A percentile compares a stretch with the other conserved stretches of the same genome.
Evolutionary conservation across 2,797 vertebrate species (phyloP).

Genomic region (Neopelma chrysocephalum): DNA sequence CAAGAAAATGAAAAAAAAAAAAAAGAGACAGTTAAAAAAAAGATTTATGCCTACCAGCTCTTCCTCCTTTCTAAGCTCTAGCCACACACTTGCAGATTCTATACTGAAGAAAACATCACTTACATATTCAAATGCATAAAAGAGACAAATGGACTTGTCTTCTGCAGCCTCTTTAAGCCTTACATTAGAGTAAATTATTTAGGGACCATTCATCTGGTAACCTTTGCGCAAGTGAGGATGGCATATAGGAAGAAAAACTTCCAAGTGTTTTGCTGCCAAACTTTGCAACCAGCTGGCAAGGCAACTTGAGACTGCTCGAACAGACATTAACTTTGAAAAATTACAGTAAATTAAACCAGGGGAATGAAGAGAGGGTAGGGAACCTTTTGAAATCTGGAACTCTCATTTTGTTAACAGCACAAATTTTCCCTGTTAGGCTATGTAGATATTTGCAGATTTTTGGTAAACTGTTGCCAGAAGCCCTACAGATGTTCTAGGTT

Average conservation of each 20-base stretch:
- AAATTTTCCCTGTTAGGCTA: not conserved
- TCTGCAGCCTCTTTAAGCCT: constrained; percentile 50
- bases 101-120: constrained; percentile 33
- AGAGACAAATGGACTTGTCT: constrained; percentile 64
- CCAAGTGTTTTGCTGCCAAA: constrained; percentile 54
- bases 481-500: constrained; percentile 6
- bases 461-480: not conserved
- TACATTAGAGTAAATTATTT: constrained; percentile 71
- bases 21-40: not conserved
- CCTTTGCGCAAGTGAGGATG: constrained; percentile 58
- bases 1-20: not conserved
- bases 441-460: not conserved
- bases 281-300: constrained; percentile 35
- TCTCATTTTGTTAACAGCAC: not conserved
- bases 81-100: not conserved
- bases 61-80: not conserved
- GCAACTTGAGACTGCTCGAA: constrained; percentile 49
- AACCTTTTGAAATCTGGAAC: constrained; percentile 25
- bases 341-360: constrained; percentile 29
- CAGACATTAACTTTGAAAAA: constrained; percentile 60
- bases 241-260: constrained; percentile 62
- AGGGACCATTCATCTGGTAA: constrained; percentile 62
- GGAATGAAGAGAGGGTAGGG: not conserved
- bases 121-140: constrained; percentile 59
- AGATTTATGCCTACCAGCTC: not conserved